Percentiles rank a stretch among this genome's conserved stretches.
phyloP scores from a whole-genome alignment of 2,888 invertebrate species.

The Scaptomyza caliginosa region DNA sequence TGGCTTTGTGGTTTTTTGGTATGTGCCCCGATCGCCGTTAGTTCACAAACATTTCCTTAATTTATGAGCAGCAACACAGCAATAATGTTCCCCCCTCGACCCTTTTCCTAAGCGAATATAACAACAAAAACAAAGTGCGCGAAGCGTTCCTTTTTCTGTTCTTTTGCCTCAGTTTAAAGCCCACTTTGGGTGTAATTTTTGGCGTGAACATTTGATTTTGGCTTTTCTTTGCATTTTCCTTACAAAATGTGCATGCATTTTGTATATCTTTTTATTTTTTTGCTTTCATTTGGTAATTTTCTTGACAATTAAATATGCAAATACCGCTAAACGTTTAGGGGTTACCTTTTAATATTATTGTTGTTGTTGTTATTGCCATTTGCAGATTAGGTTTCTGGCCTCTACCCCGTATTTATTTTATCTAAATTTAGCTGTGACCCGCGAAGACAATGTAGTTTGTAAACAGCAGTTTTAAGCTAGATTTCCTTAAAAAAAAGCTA shows the following conservation, averaged over 20 bases:
- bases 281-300: slow-evolving; percentile 55
- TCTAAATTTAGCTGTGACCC: slow-evolving; percentile 13
- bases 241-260: neutral
- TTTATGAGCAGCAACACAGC: slow-evolving; percentile 39
- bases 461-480: neutral
- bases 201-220: slow-evolving; percentile 35
- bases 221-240: slow-evolving; percentile 9
- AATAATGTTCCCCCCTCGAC: slow-evolving; percentile 6
- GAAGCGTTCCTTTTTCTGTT: neutral
- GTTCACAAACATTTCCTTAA: slow-evolving; percentile 3
- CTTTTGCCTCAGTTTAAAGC: slow-evolving; percentile 12
- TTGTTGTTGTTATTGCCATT: slow-evolving; percentile 15
- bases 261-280: slow-evolving; percentile 2
- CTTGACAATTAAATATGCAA: slow-evolving; percentile 73
- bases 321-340: slow-evolving; percentile 54
- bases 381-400: slow-evolving; percentile 12
- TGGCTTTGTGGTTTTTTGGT: slow-evolving; percentile 22
- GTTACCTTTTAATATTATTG: slow-evolving; percentile 23
- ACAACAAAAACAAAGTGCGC: slow-evolving; percentile 14
- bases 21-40: neutral
- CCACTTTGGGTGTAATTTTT: slow-evolving; percentile 36
- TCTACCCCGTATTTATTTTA: neutral
- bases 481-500: no score
- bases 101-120: neutral
- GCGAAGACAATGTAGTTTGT: neutral